phyloP scores from a whole-genome alignment of 2,797 vertebrate species.

The Chiloscyllium punctatum region DNA sequence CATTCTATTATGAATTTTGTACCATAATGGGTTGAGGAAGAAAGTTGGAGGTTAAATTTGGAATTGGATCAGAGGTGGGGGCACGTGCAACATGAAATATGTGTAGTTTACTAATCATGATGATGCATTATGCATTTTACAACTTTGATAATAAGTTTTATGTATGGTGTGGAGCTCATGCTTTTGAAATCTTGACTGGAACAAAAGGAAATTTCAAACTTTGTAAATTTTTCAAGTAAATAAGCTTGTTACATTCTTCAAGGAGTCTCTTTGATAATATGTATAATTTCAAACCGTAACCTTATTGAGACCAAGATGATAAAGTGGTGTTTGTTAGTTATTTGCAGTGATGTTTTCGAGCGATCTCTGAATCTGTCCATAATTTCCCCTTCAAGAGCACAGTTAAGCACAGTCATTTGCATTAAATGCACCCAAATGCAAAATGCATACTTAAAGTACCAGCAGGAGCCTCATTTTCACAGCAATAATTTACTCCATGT shows the following conservation, averaged over 20 bases:
- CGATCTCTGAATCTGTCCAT: slow-evolving; percentile 23
- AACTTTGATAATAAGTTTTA: not conserved
- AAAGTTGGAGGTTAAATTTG: not conserved
- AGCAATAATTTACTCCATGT: slow-evolving; percentile 87
- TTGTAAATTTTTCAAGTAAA: not conserved
- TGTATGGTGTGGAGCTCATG: not conserved
- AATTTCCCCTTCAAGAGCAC: slow-evolving; percentile 60
- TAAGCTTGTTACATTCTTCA: not conserved
- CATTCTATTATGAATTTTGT: not conserved
- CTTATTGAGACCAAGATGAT: not conserved
- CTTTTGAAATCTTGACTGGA: not conserved
- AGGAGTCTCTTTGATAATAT: not conserved
- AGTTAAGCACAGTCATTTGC: slow-evolving; percentile 61
- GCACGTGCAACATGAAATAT: not conserved
- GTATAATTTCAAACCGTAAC: not conserved
- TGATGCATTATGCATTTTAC: not conserved
- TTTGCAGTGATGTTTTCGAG: not conserved
- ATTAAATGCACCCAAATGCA: slow-evolving; percentile 79
- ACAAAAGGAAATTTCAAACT: not conserved
- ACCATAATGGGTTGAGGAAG: not conserved
- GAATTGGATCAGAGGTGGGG: too few species aligned
- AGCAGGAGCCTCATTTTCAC: slow-evolving; percentile 91
- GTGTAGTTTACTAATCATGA: not conserved
- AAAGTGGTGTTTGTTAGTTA: not conserved
- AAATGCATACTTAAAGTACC: slow-evolving; percentile 64